Evolutionary conservation across 2,113 vertebrate genomes (phyloP).

Genomic region (Aphelocoma coerulescens): DNA sequence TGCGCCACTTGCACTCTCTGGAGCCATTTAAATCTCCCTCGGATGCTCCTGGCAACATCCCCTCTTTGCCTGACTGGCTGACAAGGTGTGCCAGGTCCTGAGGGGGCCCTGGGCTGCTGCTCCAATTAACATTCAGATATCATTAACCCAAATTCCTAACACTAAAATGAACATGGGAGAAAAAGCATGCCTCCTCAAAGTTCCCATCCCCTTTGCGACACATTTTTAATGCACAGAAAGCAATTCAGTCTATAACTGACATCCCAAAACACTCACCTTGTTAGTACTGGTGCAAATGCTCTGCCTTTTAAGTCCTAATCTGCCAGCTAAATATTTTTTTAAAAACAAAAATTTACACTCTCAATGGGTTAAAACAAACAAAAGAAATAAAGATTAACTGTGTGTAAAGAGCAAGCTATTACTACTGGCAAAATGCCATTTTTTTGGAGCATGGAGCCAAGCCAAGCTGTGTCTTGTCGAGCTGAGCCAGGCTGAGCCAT

Average conservation of each 20-base stretch:
- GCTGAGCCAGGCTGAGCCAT: not conserved
- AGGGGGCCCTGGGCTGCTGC: not conserved
- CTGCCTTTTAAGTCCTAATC: not conserved
- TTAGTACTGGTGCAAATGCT: not conserved
- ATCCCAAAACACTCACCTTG: not conserved
- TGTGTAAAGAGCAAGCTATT: not conserved
- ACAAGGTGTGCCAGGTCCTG: not conserved
- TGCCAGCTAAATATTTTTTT: not conserved
- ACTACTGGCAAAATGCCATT: not conserved
- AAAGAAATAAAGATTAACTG: not conserved
- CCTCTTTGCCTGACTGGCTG: not conserved
- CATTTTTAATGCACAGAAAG: not conserved
- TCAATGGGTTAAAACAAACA: not conserved
- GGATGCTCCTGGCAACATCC: not conserved
- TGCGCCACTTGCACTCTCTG: accelerated
- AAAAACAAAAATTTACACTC: not conserved
- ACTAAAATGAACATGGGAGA: not conserved
- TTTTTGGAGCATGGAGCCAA: not conserved
- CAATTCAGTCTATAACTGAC: not conserved
- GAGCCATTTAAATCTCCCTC: not conserved
- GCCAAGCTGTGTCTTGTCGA: not conserved
- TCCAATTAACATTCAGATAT: not conserved
- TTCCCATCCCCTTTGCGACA: not conserved
- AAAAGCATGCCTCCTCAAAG: not conserved
- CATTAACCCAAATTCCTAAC: not conserved